phyloP scores from a whole-genome alignment of 2,797 vertebrate species.

The Acanthopagrus latus region DNA sequence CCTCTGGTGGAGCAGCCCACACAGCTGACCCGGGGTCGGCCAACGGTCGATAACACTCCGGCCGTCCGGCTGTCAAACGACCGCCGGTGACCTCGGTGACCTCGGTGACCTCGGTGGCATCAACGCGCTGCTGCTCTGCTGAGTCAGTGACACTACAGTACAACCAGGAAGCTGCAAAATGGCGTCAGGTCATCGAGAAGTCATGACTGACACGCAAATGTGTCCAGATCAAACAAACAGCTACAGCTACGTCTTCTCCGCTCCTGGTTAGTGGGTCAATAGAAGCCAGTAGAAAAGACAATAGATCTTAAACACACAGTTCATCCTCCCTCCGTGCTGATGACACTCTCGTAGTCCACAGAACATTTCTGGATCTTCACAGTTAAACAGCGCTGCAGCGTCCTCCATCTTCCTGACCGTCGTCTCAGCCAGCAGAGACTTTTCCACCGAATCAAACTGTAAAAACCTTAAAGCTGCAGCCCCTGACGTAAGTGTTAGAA shows the following conservation, averaged over 20 bases:
- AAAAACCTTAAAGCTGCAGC: background rate
- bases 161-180: slow-evolving; percentile 15
- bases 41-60: slow-evolving; percentile 52
- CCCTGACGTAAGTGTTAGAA: slow-evolving; percentile 5
- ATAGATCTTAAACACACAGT: too few relatives aligned
- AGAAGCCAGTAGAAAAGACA: too few relatives aligned
- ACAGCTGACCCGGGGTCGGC: slow-evolving; percentile 70
- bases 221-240: background rate
- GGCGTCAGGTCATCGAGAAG: slow-evolving; percentile 2
- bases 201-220: background rate
- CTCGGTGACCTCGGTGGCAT: slow-evolving; percentile 31
- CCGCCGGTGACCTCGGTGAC: slow-evolving; percentile 67
- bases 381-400: too few relatives aligned
- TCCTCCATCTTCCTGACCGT: too few relatives aligned
- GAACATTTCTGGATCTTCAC: too few relatives aligned
- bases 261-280: background rate
- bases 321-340: too few relatives aligned
- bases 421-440: too few relatives aligned
- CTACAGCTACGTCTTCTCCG: too few relatives aligned
- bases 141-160: slow-evolving; percentile 39
- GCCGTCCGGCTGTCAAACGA: slow-evolving; percentile 50
- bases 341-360: too few relatives aligned
- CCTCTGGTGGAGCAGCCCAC: slow-evolving; percentile 62
- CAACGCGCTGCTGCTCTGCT: slow-evolving; percentile 23
- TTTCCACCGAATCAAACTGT: background rate